These are phyloP conservation scores for Chiloscyllium plagiosum DNA, from an alignment of 2,113 vertebrate genomes.

Conservation along the genomic window DNA sequence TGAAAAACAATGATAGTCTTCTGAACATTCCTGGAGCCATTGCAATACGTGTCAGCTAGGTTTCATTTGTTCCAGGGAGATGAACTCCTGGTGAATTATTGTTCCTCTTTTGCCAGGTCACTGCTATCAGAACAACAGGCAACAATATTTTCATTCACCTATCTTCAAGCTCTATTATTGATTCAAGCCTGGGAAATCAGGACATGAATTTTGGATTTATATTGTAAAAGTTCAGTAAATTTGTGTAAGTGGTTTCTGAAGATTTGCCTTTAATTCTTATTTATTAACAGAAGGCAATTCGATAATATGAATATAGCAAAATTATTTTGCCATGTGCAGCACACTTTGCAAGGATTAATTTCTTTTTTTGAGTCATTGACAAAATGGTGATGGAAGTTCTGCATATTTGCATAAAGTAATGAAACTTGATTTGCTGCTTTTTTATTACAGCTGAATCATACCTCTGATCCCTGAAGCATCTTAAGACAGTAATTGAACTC, in stretches of 20 bases:
- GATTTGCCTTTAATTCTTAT: neutral
- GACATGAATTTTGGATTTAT: neutral
- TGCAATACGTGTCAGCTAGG: neutral
- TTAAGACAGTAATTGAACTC: neutral
- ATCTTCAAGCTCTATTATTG: neutral
- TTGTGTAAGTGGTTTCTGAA: too few species aligned
- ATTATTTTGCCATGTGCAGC: neutral
- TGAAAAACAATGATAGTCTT: neutral
- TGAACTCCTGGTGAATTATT: neutral
- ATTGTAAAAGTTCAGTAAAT: neutral
- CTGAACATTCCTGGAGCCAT: neutral
- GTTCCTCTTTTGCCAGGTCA: neutral
- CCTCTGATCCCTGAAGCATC: neutral
- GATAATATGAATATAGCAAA: neutral
- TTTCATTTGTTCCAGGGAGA: neutral
- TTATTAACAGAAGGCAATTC: neutral
- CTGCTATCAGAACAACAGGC: neutral
- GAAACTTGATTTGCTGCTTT: neutral
- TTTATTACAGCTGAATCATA: neutral
- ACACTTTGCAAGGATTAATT: neutral
- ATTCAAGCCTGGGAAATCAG: neutral
- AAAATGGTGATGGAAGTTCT: neutral
- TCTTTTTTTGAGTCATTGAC: neutral
- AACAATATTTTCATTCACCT: neutral
- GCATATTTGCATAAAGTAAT: neutral